Base-by-base conservation (phyloP, 1,140 invertebrate species). In the Cyclina sinensis region DNA sequence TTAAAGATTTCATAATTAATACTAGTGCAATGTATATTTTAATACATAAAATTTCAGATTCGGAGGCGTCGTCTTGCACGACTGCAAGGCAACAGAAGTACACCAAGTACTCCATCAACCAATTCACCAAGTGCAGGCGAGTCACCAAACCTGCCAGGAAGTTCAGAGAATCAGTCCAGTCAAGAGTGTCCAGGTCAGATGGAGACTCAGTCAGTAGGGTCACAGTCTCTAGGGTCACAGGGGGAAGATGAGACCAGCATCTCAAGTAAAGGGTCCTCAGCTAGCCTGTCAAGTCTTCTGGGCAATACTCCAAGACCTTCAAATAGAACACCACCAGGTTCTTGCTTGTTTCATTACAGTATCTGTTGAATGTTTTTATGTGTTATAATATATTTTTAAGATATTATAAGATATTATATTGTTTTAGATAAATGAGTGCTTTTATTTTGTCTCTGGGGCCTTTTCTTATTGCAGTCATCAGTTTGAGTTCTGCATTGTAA, bases 41-140 rank as follows among this genome's bases (percentile, higher is more conserved):
- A n/a, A n/a, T 24, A 4, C 14, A n/a, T 43, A 14, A 37, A 35
- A 27, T 57, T 54, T 7, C 92, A 97, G 97, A 97, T 97, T 92
- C 96, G 97, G 62, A 96, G 96, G 78, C 96, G 97, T 91, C 96
- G 97, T 65, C 95, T 97, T 90, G 97, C 97, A 9, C 96, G 97
- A 51, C 94, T 97, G 90, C 85, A 87, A 65, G 97, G 96, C 30
- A 96, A 95, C 84, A 94, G 94, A 73, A 76, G 24, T 94, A 96
- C 89, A 92, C 95, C 87, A 91, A 95, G 39, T 83, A 91, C 79
- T 54, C 91, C 51, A 54, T 18, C 62, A 30, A 16, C 48, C 14
- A 37, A n/a, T 12, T 24, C 18, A 7, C 27, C 62, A 70, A 62
- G n/a, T 81, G 46, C 48, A 21, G n/a, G 43, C 3, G 27, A 84